These are phyloP conservation scores for Argentina silus DNA, from an alignment of 2,797 vertebrate genomes.

Conservation along the genomic window DNA sequence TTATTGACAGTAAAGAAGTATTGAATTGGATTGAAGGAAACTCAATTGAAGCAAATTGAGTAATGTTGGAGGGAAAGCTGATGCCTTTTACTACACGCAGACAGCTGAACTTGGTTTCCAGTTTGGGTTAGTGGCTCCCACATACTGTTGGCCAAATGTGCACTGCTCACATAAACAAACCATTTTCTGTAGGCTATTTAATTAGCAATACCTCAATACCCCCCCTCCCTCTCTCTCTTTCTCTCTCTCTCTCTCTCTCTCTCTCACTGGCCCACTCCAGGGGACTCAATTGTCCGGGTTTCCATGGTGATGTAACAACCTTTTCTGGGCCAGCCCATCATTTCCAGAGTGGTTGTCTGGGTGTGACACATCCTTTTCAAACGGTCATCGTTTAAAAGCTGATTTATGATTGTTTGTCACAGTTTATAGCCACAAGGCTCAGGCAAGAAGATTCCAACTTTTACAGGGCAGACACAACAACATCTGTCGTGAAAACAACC, in stretches of 20 bases:
- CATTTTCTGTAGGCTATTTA: background rate
- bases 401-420: slow-evolving; percentile 73
- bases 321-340: slow-evolving; percentile 70
- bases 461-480: slow-evolving; percentile 25
- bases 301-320: slow-evolving; percentile 67
- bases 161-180: background rate
- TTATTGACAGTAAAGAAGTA: slow-evolving; percentile 63
- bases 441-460: background rate
- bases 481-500: background rate
- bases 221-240: background rate
- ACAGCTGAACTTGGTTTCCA: background rate
- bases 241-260: slow-evolving; percentile 1
- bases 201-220: background rate
- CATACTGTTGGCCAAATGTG: too few species aligned
- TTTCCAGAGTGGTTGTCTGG: slow-evolving; percentile 71
- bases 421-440: slow-evolving; percentile 48
- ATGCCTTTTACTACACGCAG: slow-evolving; percentile 54
- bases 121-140: background rate
- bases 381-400: slow-evolving; percentile 59
- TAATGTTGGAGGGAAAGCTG: slow-evolving; percentile 34
- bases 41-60: slow-evolving; percentile 50
- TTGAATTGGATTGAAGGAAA: slow-evolving; percentile 44
- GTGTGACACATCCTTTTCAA: slow-evolving; percentile 77
- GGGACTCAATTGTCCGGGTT: slow-evolving; percentile 66
- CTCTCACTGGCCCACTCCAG: background rate